phyloP scores from a whole-genome alignment of 2,797 vertebrate species.

The Podarcis lilfordi region DNA sequence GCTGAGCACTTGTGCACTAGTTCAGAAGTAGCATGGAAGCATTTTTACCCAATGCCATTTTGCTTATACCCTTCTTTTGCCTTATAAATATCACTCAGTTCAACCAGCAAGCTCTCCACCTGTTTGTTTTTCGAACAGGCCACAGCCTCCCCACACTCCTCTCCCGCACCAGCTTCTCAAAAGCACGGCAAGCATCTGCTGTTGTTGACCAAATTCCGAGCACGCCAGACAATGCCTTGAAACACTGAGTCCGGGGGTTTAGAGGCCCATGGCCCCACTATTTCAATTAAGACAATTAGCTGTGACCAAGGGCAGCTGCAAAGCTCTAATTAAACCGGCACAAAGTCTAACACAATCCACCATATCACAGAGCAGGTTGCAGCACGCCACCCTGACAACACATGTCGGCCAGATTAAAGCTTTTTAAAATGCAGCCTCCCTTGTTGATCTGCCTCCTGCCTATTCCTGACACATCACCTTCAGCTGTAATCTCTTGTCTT shows the following conservation, averaged over 20 bases:
- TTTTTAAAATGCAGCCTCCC: constrained; percentile 16
- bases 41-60: neutral
- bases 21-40: neutral
- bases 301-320: constrained; percentile 65
- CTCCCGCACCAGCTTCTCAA: constrained; percentile 44
- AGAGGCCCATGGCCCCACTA: neutral
- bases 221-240: constrained; percentile 24
- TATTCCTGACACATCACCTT: constrained; percentile 4
- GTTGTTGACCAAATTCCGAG: constrained; percentile 41
- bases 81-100: constrained; percentile 24
- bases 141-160: constrained; percentile 17
- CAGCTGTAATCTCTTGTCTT: constrained; percentile 13
- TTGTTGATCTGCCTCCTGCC: constrained; percentile 38
- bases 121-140: constrained; percentile 14
- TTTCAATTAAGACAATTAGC: constrained; percentile 72
- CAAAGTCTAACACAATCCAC: constrained; percentile 61
- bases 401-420: constrained; percentile 61
- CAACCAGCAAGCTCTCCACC: constrained; percentile 20
- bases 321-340: constrained; percentile 66
- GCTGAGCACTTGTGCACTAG: neutral
- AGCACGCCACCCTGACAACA: constrained; percentile 12
- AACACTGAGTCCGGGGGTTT: constrained; percentile 37
- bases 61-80: neutral
- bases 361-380: constrained; percentile 56
- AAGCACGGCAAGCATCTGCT: constrained; percentile 52